Evolutionary conservation across 2,797 vertebrate genomes (phyloP).

Genomic region (Gadopsis marmoratus): DNA sequence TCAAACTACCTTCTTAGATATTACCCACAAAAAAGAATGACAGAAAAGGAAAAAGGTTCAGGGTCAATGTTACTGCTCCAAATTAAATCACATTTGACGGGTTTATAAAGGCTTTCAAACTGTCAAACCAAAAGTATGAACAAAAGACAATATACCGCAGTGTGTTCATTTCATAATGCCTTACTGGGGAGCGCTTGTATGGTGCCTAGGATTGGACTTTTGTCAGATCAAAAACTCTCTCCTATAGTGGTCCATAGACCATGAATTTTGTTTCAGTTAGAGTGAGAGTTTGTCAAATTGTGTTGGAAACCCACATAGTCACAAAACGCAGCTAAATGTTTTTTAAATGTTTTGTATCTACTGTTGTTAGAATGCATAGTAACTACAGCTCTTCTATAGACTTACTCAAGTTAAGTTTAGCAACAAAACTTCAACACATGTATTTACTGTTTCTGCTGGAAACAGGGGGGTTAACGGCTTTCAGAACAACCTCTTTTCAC

Average conservation of each 20-base stretch:
- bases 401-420: neutral
- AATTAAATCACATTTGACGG: neutral
- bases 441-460: neutral
- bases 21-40: neutral
- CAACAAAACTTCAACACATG: neutral
- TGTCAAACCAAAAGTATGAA: slow-evolving; percentile 3
- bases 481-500: neutral
- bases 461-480: neutral
- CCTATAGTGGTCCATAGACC: neutral
- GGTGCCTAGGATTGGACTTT: neutral
- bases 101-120: slow-evolving; percentile 15
- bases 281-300: neutral
- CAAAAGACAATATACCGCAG: neutral
- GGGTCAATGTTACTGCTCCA: slow-evolving; percentile 2
- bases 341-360: neutral
- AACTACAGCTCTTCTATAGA: neutral
- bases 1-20: slow-evolving; percentile 8
- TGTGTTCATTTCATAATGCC: neutral
- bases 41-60: neutral
- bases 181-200: neutral
- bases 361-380: neutral
- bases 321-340: neutral
- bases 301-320: neutral
- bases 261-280: neutral
- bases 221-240: neutral